Conservation (phyloP, 2,888 invertebrate species). For the Teleogryllus oceanicus region DNA sequence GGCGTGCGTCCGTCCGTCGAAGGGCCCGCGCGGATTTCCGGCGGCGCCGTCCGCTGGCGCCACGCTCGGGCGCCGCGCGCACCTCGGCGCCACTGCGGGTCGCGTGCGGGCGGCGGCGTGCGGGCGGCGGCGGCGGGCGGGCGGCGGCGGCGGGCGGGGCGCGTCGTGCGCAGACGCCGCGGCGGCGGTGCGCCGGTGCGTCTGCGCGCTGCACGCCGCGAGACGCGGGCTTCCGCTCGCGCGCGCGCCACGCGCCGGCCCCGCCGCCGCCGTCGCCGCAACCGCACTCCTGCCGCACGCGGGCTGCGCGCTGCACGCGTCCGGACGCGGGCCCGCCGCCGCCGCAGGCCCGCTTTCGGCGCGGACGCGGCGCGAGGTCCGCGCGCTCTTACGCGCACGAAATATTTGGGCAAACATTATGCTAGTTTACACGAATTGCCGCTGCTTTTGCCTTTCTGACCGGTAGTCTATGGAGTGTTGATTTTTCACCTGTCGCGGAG, state of each 20-base stretch:
- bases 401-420: too few species aligned
- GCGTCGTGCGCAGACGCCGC: not conserved
- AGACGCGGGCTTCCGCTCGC: not conserved
- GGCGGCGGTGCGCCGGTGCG: not conserved
- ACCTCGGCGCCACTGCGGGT: not conserved
- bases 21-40: not conserved
- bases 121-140: not conserved
- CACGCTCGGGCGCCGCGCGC: not conserved
- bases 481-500: too few species aligned
- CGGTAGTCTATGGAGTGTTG: too few species aligned
- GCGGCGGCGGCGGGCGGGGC: not conserved
- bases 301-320: not conserved
- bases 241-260: not conserved
- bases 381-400: too few species aligned
- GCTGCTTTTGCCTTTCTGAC: too few species aligned
- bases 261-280: not conserved
- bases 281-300: not conserved
- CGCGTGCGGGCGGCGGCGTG: not conserved
- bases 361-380: too few species aligned
- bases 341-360: too few species aligned
- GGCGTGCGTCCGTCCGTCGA: not conserved
- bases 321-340: too few species aligned
- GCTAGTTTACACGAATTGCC: too few species aligned
- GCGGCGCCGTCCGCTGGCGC: not conserved
- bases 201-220: not conserved